These are phyloP conservation scores for Toxonevra muliebris DNA, from an alignment of 2,888 invertebrate species.

Conservation along the genomic window DNA sequence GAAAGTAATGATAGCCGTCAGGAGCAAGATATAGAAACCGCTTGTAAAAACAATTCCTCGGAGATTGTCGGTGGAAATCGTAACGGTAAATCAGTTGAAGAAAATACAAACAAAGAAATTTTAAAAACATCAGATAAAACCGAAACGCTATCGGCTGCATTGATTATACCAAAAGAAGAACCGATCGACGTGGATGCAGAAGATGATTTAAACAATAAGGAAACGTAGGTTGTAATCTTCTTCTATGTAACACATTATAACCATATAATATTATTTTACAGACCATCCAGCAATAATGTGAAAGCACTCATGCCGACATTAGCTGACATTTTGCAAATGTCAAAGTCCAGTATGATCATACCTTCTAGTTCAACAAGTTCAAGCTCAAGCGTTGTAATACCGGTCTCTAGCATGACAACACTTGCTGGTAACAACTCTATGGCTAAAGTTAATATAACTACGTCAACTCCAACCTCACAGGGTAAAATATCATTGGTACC, in stretches of 20 bases:
- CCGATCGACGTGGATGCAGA: conserved; percentile 62
- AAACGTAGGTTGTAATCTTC: conserved; percentile 2
- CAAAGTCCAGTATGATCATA: conserved; percentile 45
- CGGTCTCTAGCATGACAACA: conserved; percentile 32
- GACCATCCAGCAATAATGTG: background rate
- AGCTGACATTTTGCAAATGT: conserved; percentile 52
- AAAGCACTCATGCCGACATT: conserved; percentile 45
- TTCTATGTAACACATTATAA: too few relatives aligned
- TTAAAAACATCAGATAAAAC: background rate
- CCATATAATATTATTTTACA: background rate
- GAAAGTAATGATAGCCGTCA: conserved; percentile 21
- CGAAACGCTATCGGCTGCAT: conserved; percentile 27
- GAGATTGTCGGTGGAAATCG: background rate
- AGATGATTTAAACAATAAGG: conserved; percentile 37
- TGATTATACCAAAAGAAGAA: conserved; percentile 60
- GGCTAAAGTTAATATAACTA: conserved; percentile 31
- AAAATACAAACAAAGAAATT: background rate
- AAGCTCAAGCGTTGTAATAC: conserved; percentile 25
- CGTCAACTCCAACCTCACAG: conserved; percentile 13
- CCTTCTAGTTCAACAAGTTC: conserved; percentile 29
- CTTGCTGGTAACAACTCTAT: conserved; percentile 39
- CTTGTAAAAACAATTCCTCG: too few relatives aligned
- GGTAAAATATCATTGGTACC: conserved; percentile 64
- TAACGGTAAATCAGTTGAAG: conserved; percentile 7
- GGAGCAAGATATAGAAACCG: conserved; percentile 6